These are phyloP conservation scores for Magallana gigas DNA, from an alignment of 1,140 invertebrate genomes.

Conservation along the genomic window DNA sequence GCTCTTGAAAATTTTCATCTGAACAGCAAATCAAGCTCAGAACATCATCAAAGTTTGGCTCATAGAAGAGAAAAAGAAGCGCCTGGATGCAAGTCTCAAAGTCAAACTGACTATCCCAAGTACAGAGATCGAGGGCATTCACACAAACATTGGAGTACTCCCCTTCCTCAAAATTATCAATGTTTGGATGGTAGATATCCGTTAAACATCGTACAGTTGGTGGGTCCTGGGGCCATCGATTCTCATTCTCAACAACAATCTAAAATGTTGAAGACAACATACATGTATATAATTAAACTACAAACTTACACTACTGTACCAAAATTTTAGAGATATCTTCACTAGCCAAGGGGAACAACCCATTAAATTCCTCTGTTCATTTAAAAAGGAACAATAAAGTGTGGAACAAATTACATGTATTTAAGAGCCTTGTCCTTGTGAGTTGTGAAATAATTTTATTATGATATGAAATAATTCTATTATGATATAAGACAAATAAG, in stretches of 20 bases:
- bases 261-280: slow-evolving; percentile 46
- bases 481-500: no score
- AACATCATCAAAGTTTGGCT: slow-evolving; percentile 70
- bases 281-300: neutral
- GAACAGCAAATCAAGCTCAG: slow-evolving; percentile 66
- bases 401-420: no score
- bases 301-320: no score
- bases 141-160: slow-evolving; percentile 67
- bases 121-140: slow-evolving; percentile 64
- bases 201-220: slow-evolving; percentile 67
- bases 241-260: neutral
- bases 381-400: no score
- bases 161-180: slow-evolving; percentile 60
- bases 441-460: no score
- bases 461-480: no score
- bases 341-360: no score
- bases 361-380: no score
- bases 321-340: no score
- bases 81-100: slow-evolving; percentile 69
- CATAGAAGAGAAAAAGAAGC: slow-evolving; percentile 70
- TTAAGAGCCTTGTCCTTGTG: no score
- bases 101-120: slow-evolving; percentile 58
- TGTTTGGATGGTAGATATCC: slow-evolving; percentile 74
- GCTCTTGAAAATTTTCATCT: slow-evolving; percentile 62
- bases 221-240: slow-evolving; percentile 49